A percentile compares a stretch with the other conserved stretches of the same genome.
Conservation (phyloP, 2,113 vertebrate genomes). For the Odocoileus virginianus region DNA sequence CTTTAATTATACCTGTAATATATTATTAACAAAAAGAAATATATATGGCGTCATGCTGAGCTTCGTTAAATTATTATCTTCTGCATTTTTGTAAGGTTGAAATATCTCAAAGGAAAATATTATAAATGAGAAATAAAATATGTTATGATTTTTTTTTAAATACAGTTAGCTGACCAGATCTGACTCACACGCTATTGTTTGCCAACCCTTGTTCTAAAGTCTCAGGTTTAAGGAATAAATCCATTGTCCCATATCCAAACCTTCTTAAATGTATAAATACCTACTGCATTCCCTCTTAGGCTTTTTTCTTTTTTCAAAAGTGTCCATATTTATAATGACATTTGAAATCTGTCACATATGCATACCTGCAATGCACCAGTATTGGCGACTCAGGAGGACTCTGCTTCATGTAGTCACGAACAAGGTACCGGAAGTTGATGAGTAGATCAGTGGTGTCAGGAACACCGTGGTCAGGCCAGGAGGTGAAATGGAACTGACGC, state of each 20-base stretch:
- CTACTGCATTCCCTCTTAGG: background rate
- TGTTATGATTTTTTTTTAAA: background rate
- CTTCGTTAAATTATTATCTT: background rate
- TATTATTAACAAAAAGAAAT: background rate
- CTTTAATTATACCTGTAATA: background rate
- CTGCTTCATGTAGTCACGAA: conserved; percentile 91
- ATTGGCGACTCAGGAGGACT: conserved; percentile 86
- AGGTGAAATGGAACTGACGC: conserved; percentile 97
- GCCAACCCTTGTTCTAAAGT: background rate
- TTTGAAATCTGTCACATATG: background rate
- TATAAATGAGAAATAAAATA: background rate
- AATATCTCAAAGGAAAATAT: background rate
- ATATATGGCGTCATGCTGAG: background rate
- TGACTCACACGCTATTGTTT: background rate
- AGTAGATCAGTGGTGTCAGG: conserved; percentile 93
- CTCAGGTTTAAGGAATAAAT: background rate
- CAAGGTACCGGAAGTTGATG: conserved; percentile 93
- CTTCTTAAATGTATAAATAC: background rate
- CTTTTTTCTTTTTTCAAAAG: background rate
- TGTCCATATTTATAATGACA: background rate
- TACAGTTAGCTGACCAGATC: background rate
- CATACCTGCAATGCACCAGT: conserved; percentile 97
- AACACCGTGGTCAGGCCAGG: conserved; percentile 96
- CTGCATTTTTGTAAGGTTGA: background rate
- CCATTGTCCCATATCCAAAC: background rate